Percentiles rank a stretch among this genome's conserved stretches.
Conservation (phyloP, 2,797 vertebrate genomes). For the Urocyon cinereoargenteus region DNA sequence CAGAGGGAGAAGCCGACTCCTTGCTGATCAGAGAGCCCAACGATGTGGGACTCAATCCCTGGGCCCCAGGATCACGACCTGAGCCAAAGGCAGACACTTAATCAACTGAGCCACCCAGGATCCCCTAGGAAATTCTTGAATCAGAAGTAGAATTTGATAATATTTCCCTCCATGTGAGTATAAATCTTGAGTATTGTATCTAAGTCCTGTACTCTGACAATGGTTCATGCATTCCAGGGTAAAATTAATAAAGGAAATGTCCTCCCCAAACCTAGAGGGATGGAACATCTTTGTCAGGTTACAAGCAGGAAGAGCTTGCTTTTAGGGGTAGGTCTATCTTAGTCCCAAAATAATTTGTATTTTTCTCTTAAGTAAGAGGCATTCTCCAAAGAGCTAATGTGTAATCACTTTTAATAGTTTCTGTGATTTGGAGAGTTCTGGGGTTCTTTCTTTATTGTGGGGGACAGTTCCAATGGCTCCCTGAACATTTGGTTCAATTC, state of each 20-base stretch:
- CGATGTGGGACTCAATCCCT: accelerated
- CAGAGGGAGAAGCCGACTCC: neutral
- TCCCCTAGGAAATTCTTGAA: neutral
- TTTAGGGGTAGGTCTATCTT: neutral
- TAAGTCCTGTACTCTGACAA: neutral
- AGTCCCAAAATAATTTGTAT: neutral
- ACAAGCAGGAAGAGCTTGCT: neutral
- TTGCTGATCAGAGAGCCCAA: accelerated
- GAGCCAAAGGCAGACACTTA: neutral
- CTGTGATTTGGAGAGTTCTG: neutral
- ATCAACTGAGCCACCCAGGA: neutral
- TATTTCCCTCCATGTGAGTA: neutral
- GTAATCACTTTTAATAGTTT: neutral
- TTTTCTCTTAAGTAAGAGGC: neutral
- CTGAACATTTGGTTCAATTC: neutral
- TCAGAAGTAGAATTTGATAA: neutral
- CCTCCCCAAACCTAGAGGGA: neutral
- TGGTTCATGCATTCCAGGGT: neutral
- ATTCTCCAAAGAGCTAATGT: neutral
- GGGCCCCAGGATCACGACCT: accelerated
- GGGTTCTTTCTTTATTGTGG: neutral
- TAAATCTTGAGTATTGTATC: neutral
- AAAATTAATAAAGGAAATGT: neutral
- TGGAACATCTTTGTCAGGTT: neutral
- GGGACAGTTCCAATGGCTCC: neutral